Percentiles rank a stretch among this genome's conserved stretches.
phyloP scores from a whole-genome alignment of 2,113 vertebrate genomes.

The Pelusios castaneus region DNA sequence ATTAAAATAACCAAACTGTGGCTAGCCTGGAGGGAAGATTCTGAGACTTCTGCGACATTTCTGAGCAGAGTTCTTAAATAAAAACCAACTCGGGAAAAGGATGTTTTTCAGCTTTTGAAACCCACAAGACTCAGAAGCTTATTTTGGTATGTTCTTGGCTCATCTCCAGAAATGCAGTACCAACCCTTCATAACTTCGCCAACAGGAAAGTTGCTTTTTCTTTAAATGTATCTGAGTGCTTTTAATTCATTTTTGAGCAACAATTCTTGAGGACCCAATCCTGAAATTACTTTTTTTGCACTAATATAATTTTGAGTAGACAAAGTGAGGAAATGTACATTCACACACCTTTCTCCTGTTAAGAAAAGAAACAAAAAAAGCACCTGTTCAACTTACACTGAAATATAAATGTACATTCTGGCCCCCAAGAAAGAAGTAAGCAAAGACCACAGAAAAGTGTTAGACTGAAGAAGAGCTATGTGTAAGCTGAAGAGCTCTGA shows the following conservation, averaged over 20 bases:
- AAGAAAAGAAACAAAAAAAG: neutral
- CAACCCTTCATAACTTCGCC: neutral
- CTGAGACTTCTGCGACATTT: neutral
- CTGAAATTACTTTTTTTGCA: neutral
- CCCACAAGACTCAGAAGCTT: neutral
- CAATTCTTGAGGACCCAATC: neutral
- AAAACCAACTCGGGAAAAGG: neutral
- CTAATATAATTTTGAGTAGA: neutral
- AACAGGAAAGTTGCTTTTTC: neutral
- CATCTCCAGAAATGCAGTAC: neutral
- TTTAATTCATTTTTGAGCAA: neutral
- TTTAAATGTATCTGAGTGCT: neutral
- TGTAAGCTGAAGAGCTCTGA: neutral
- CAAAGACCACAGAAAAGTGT: neutral
- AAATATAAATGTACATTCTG: neutral
- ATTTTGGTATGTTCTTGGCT: neutral
- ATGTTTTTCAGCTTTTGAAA: slow-evolving; percentile 23
- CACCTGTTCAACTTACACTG: neutral
- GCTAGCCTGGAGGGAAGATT: neutral
- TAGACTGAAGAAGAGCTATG: neutral
- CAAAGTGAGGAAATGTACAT: neutral
- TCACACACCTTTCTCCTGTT: neutral
- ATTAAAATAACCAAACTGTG: neutral
- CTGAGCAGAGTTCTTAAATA: neutral
- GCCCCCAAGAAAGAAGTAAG: neutral